Conservation (phyloP, 2,113 vertebrate genomes). For the Bubalus kerabau region DNA sequence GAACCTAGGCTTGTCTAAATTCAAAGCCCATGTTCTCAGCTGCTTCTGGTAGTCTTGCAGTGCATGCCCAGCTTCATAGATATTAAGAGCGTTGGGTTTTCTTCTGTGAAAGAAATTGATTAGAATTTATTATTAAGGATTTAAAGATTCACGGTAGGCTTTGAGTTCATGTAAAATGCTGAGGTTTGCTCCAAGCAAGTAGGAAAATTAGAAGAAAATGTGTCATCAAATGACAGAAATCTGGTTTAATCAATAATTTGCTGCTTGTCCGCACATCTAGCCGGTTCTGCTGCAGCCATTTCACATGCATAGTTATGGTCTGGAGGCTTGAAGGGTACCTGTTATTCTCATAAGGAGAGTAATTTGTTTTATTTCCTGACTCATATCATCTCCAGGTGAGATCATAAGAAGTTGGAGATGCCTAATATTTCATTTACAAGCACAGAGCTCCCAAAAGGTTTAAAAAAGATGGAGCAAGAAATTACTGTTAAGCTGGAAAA, state of each 20-base stretch:
- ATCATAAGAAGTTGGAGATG: neutral
- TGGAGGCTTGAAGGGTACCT: neutral
- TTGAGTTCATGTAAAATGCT: neutral
- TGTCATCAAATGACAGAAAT: neutral
- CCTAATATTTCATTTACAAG: constrained; percentile 25
- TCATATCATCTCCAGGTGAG: neutral
- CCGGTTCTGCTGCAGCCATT: neutral
- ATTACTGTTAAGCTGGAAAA: constrained; percentile 6
- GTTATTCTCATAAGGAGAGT: neutral
- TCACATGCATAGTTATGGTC: neutral
- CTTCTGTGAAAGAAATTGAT: neutral
- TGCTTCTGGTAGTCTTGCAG: neutral
- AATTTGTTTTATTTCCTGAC: constrained; percentile 39
- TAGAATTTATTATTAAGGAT: neutral
- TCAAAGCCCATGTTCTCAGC: neutral
- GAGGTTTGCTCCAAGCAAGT: neutral
- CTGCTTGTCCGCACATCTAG: neutral
- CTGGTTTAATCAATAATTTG: neutral
- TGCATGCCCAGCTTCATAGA: neutral
- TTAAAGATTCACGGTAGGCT: neutral
- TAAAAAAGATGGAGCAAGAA: neutral
- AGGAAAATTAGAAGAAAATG: neutral
- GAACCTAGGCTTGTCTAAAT: neutral
- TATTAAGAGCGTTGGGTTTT: neutral
- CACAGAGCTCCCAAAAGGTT: neutral